phyloP scores from a whole-genome alignment of 92 coral and sea anemone species.

The Zoanthus sociatus region DNA sequence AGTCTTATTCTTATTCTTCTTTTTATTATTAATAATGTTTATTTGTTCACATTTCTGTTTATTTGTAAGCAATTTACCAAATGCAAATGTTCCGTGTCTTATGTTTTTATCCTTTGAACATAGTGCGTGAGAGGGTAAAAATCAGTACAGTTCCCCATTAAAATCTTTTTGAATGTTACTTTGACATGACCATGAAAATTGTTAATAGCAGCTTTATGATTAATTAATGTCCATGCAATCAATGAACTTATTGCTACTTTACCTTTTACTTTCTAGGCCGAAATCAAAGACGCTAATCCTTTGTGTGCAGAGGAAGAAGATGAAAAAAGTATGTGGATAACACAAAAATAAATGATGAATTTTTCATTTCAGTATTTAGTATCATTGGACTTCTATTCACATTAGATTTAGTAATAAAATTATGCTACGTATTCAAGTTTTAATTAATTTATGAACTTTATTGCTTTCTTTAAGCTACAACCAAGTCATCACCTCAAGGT shows the following conservation, averaged over 20 bases:
- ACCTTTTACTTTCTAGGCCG: constrained; percentile 5
- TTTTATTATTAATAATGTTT: neutral
- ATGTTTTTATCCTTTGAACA: constrained; percentile 4
- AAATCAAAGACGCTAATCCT: neutral
- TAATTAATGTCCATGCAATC: neutral
- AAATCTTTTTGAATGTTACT: neutral
- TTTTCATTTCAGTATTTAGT: neutral
- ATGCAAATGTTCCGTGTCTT: neutral
- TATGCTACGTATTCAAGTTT: neutral
- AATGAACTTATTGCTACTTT: neutral
- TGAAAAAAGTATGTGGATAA: constrained; percentile 5
- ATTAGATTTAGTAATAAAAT: neutral
- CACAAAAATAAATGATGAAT: neutral
- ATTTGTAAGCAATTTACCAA: constrained; percentile 1
- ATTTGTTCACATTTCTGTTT: neutral
- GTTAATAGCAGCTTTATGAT: neutral
- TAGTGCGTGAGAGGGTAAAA: neutral
- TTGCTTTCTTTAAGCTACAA: neutral
- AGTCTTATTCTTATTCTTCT: neutral
- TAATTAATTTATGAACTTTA: neutral
- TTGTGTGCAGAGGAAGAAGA: neutral
- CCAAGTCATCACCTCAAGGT: neutral
- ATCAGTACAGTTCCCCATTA: neutral
- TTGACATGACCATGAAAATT: neutral
- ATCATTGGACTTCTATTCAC: neutral